Evolutionary conservation across 2,797 vertebrate species (phyloP), one percentile per base, ranked within the genome.

Genomic region (Sciaenops ocellatus): DNA sequence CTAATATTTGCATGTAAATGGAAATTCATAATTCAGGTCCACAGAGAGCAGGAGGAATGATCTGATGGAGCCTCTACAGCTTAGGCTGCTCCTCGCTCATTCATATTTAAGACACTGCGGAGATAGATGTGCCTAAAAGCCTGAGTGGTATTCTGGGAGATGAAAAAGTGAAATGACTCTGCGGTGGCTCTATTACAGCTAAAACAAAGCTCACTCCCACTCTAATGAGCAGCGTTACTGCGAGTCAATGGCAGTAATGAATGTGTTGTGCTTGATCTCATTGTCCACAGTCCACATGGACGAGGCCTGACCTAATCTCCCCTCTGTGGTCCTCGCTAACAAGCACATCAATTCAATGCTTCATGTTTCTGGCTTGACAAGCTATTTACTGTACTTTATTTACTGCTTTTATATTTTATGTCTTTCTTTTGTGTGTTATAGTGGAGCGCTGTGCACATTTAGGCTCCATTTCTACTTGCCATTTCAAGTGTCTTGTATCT

Each of bases 21-120:
- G 60, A 52, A 87, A 85, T 83, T 81, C 75, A 82, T 88, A 79
- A 85, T 86, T 85, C 75, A 85, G 54, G 24, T 69, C 61, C 56
- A 48, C 38, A 24, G 78, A 73, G 71, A 89, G 76, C 60, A 62
- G 52, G 57, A 73, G 74, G 54, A 81, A 83, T 24, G 75, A 84
- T 86, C 61, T 72, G 72, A 73, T 30, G 80, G 47, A 76, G 80
- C 41, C 47, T 81, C 60, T 54, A 64, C 69, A 77, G 78, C 56
- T 38, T 74, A 15, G 55, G 62, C 59, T 50, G 76, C 66, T 77
- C 67, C 67, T 52, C 46, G 64, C 85, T 92, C 90, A 91, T 93
- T 87, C 81, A 93, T 91, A 91, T 90, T 92, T 90, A 71, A 89
- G 80, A 80, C 57, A 61, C 85, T 89, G 87, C 76, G 79, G 86